A percentile compares a stretch with the other conserved stretches of the same genome.
Conservation (phyloP, 2,797 vertebrate genomes). For the Melanotaenia trifasciata region DNA sequence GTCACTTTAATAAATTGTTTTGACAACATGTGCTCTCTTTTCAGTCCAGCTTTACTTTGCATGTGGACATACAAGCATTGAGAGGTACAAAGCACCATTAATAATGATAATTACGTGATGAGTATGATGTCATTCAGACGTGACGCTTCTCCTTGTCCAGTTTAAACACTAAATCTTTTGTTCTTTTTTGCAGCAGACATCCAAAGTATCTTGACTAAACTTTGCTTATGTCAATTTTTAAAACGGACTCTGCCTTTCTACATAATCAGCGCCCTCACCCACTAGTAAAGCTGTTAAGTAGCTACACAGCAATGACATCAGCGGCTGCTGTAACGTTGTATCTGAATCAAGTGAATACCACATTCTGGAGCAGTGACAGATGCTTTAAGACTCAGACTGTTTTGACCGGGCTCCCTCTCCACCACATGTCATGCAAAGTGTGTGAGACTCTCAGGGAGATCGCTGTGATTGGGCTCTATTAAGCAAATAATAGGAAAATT, state of each 20-base stretch:
- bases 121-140: constrained; percentile 51
- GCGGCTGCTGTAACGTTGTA: constrained; percentile 78
- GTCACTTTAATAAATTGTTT: constrained; percentile 65
- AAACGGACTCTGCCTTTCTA: constrained; percentile 65
- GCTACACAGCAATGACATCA: constrained; percentile 80
- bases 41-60: constrained; percentile 68
- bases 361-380: constrained; percentile 78
- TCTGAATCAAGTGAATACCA: constrained; percentile 78
- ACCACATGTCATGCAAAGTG: constrained; percentile 89
- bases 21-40: constrained; percentile 65
- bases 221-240: constrained; percentile 59
- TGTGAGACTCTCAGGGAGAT: constrained; percentile 76
- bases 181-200: constrained; percentile 55
- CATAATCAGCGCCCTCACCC: constrained; percentile 63
- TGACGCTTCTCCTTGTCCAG: constrained; percentile 37
- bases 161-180: constrained; percentile 48
- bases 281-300: constrained; percentile 68
- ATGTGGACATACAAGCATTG: constrained; percentile 69
- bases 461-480: constrained; percentile 83
- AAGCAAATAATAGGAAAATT: constrained; percentile 78
- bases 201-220: constrained; percentile 52
- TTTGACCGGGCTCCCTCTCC: constrained; percentile 81
- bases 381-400: constrained; percentile 82
- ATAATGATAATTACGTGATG: constrained; percentile 68
- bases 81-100: constrained; percentile 76